Evolutionary conservation across 2,113 vertebrate species (phyloP), one percentile per base, ranked within the genome.

Genomic region (Dicerorhinus sumatrensis): DNA sequence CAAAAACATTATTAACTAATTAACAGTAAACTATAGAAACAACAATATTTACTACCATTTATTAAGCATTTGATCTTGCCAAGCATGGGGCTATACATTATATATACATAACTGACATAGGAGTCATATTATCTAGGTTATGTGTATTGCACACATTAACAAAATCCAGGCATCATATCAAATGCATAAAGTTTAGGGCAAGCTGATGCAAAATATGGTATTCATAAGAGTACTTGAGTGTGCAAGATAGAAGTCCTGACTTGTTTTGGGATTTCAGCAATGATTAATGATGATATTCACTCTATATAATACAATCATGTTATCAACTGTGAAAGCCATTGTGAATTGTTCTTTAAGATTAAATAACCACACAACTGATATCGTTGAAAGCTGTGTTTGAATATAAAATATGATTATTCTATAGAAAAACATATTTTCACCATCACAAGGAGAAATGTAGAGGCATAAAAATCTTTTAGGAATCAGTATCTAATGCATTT

Each of bases 391-490:
- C 23, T 92, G 14, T 46, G 1, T 91, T 95, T 94, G 65, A 92
- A 85, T 80, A 70, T 79, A 60, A 94, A 83, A 85, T 88, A n/a
- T 92, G 56, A 90, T 51, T 91, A 90, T 65, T 82, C 14, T 91
- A 33, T 65, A 58, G 48, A 73, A 56, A 84, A 95, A 36, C 13
- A 29, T 33, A 62, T 70, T 89, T 93, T 84, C 7, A 46, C 5
- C 33, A 17, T 73, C 72, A 36, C 4, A 87, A 51, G 25, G 56
- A 92, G 14, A 72, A 83, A 69, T 42, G 39, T 5, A 80, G 13
- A 77, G 31, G 36, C 21, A 89, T 82, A 72, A 93, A 83, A 76
- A 27, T 10, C 29, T 92, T 92, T 96, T 86, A 96, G 46, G 16
- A 48, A 76, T 88, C 31, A 58, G 42, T 36, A 56, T 72, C 6